Base-by-base conservation (phyloP, 2,113 vertebrate genomes). In the Rhinopomastus cyanomelas region DNA sequence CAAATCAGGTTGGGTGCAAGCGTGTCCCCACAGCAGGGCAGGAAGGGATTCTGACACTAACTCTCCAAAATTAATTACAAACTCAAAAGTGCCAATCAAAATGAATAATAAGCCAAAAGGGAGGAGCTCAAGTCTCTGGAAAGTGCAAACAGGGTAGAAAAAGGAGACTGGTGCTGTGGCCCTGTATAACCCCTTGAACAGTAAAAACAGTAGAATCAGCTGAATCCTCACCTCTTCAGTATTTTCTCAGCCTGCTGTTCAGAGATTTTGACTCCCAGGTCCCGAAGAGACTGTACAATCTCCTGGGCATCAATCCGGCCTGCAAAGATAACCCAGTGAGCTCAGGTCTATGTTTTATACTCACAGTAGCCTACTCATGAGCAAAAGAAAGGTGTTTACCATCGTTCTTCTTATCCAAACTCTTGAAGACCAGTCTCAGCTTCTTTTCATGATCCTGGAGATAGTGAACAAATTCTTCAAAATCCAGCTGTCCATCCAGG, bases 391-490 rank as follows among this genome's bases (percentile, higher is more conserved):
- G 7, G 10, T 2, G 7, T 95, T 97, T 92, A 99, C 99, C 99
- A 75, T 99, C 98, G 11, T 99, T 99, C 96, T 99, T 99, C 88
- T 98, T 99, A 97, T 99, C 99, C 93, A 99, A 90, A 88, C 99
- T 99, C 96, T 99, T 99, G 92, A 99, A 99, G 87, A 99, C 99
- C 49, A 99, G 98, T 37, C 98, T 96, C 65, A 99, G 97, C 42
- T 99, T 99, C 97, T 99, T 99, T 94, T 99, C 99, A 3, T 99
- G 99, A 90, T 99, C 99, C 87, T 98, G 97, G 60, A 99, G 98
- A 90, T 99, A 99, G 94, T 99, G 99, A 67, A 99, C 99, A 85
- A 99, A 99, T 90, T 99, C 99, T 87, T 99, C 98, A 84, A 99
- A 99, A 96, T 99, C 99, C 82, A 99, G 96, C 92, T 99, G 99